phyloP scores from a whole-genome alignment of 53 echinoderm and acorn worm species.

The Paelopatides confundens region DNA sequence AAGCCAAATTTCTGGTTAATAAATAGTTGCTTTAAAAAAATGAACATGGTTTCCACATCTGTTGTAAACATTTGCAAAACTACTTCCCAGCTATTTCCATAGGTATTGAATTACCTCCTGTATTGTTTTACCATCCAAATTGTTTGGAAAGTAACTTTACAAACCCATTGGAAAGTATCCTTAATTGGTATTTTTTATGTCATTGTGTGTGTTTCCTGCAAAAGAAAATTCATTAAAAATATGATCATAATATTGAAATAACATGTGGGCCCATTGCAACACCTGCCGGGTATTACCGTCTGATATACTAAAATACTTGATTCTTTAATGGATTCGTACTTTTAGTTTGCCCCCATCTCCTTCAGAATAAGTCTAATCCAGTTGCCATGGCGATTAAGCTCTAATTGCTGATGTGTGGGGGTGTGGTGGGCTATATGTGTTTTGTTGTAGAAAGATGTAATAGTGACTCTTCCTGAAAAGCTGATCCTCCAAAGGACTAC shows the following conservation, averaged over 20 bases:
- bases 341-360: background rate
- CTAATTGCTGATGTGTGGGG: too few species aligned
- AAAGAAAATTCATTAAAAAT: background rate
- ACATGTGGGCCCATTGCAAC: background rate
- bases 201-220: slow-evolving; percentile 13
- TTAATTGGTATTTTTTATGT: slow-evolving; percentile 24
- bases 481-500: too few species aligned
- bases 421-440: too few species aligned
- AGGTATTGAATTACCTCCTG: slow-evolving; percentile 28
- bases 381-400: background rate
- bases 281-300: background rate
- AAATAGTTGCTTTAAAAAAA: background rate
- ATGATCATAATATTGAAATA: slow-evolving; percentile 5
- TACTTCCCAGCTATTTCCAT: background rate
- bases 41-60: slow-evolving; percentile 22
- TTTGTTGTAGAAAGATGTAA: too few species aligned
- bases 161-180: background rate
- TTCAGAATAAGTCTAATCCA: background rate
- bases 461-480: too few species aligned
- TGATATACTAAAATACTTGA: background rate
- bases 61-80: background rate
- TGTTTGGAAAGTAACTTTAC: too few species aligned
- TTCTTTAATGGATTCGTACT: background rate
- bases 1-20: background rate
- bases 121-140: slow-evolving; percentile 17